Evolutionary conservation across 2,113 vertebrate species (phyloP).

Genomic region (Oenanthe oenanthe): DNA sequence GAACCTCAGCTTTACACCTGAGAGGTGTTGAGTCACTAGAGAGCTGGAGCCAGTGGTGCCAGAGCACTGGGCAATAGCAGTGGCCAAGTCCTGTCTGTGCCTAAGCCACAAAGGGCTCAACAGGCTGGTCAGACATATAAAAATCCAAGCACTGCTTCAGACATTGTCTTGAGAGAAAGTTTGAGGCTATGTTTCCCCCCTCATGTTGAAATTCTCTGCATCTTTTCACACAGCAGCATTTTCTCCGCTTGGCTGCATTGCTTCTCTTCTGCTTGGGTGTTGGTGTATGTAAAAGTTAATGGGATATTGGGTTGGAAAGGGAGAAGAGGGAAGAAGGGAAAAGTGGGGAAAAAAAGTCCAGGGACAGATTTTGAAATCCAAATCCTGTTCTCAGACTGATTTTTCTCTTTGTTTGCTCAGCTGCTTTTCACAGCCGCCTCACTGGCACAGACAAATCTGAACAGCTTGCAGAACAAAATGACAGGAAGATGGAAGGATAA

Average conservation of each 20-base stretch:
- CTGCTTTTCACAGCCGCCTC: slow-evolving; percentile 6
- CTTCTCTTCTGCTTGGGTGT: neutral
- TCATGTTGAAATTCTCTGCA: neutral
- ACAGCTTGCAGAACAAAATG: slow-evolving; percentile 65
- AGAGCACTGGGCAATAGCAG: neutral
- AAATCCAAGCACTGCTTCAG: neutral
- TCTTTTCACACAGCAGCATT: neutral
- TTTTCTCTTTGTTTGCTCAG: slow-evolving; percentile 59
- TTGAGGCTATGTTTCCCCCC: neutral
- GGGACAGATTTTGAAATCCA: neutral
- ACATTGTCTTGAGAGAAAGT: neutral
- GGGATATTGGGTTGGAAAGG: neutral
- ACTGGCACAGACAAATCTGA: slow-evolving; percentile 43
- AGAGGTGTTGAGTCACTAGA: neutral
- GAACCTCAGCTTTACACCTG: neutral
- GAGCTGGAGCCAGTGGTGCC: neutral
- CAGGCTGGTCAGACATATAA: neutral
- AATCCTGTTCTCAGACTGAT: neutral
- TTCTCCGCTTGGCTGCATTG: neutral
- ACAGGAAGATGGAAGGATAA: slow-evolving; percentile 70
- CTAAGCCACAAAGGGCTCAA: neutral
- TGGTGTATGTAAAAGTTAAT: neutral
- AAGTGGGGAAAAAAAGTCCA: neutral
- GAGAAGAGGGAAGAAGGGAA: neutral
- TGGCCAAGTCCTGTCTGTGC: neutral